A percentile compares a stretch with the other conserved stretches of the same genome.
Evolutionary conservation across 2,888 invertebrate genomes (phyloP).

Genomic region (Oeneis ivallda): DNA sequence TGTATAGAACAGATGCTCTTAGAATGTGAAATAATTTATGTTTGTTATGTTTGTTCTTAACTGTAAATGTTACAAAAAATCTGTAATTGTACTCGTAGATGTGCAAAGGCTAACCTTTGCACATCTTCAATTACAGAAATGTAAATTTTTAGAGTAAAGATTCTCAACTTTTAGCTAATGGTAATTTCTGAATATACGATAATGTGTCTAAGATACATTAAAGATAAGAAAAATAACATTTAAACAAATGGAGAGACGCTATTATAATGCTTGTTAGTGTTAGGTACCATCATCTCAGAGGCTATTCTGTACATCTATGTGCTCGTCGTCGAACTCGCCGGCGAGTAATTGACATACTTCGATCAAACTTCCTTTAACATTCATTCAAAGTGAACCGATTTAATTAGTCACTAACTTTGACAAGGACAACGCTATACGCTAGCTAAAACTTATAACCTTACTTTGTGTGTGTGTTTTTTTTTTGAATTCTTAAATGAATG

Average conservation of each 20-base stretch:
- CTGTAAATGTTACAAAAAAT: neutral
- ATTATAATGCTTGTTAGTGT: constrained; percentile 18
- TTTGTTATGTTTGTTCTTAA: neutral
- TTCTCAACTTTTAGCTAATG: constrained; percentile 8
- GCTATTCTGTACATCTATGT: constrained; percentile 5
- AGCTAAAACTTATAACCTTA: too few species aligned
- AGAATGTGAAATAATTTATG: too few species aligned
- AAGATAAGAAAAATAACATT: constrained; percentile 18
- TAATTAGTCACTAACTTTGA: too few species aligned
- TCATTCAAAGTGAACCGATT: too few species aligned
- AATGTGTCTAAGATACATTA: constrained; percentile 20
- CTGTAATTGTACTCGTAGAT: too few species aligned
- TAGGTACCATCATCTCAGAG: neutral
- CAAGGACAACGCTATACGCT: too few species aligned
- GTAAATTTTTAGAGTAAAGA: constrained; percentile 7
- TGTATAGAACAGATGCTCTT: too few species aligned
- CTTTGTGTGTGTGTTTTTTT: too few species aligned
- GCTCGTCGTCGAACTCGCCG: neutral
- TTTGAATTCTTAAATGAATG: too few species aligned
- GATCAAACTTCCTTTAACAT: too few species aligned
- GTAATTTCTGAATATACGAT: constrained; percentile 2
- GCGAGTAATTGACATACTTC: neutral
- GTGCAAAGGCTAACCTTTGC: too few species aligned
- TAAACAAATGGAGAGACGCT: constrained; percentile 17
- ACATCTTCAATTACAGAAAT: neutral